Percentiles rank a stretch among this genome's conserved stretches.
These are phyloP conservation scores for Bilobella aurantiaca DNA, from an alignment of 1,140 invertebrate genomes.

Conservation along the genomic window DNA sequence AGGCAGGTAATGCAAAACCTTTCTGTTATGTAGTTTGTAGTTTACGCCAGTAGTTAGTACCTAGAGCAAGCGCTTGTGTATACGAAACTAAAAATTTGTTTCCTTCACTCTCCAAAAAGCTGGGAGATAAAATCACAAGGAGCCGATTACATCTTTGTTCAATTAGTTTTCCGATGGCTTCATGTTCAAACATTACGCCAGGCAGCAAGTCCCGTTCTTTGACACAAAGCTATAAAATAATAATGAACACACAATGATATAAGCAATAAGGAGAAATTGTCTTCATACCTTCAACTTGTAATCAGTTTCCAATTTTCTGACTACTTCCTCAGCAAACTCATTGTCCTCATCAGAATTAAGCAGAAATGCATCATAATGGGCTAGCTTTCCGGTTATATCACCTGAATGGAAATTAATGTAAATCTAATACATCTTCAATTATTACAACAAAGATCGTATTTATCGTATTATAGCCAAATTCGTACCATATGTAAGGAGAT, in stretches of 20 bases:
- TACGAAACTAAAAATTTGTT: constrained; percentile 61
- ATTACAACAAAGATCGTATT: too few species aligned
- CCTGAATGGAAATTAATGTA: too few species aligned
- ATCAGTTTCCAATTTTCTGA: constrained; percentile 51
- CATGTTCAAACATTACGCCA: constrained; percentile 54
- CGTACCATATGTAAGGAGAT: constrained; percentile 20
- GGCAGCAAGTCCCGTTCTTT: constrained; percentile 56
- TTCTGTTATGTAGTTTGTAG: too few species aligned
- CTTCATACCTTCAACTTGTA: constrained; percentile 50
- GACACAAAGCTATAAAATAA: constrained; percentile 47
- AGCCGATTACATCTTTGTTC: constrained; percentile 58
- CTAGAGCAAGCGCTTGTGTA: constrained; percentile 60
- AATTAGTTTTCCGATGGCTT: constrained; percentile 59
- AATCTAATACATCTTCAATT: too few species aligned
- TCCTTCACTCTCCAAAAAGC: constrained; percentile 55
- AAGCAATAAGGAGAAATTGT: too few species aligned
- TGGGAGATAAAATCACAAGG: constrained; percentile 59
- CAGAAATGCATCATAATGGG: constrained; percentile 57
- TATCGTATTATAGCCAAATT: not conserved
- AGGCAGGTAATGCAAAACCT: too few species aligned
- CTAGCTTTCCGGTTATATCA: constrained; percentile 41
- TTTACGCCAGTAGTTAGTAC: too few species aligned
- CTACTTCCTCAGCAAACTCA: constrained; percentile 50
- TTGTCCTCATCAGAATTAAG: constrained; percentile 58
- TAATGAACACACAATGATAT: too few species aligned